These are phyloP conservation scores for Haliclona indistincta DNA, from an alignment of 37 sponge, comb jelly and placozoan genomes.

Conservation along the genomic window DNA sequence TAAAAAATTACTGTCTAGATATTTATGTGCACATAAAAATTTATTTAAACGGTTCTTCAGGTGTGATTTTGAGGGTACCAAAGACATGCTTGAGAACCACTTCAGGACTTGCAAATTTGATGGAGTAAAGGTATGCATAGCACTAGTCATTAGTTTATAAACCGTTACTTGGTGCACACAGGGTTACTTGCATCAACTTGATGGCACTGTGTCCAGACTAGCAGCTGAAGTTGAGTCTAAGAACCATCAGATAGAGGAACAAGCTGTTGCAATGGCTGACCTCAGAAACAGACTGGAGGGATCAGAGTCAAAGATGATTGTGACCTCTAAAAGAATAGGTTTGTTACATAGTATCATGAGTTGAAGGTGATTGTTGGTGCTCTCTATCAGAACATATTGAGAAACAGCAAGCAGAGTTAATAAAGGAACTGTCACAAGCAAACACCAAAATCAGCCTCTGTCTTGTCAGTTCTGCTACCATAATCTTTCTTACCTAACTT, in stretches of 20 bases:
- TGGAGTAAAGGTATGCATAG: slow-evolving; percentile 56
- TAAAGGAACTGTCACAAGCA: slow-evolving; percentile 29
- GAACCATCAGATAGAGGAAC: slow-evolving; percentile 12
- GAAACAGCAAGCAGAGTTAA: slow-evolving; percentile 39
- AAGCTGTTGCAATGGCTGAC: slow-evolving; percentile 31
- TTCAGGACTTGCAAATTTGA: slow-evolving; percentile 64
- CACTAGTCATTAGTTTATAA: not conserved
- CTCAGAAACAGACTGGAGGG: slow-evolving; percentile 32
- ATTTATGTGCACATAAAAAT: not conserved
- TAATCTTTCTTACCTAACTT: not conserved
- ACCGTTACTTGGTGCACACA: not conserved
- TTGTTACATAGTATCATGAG: not conserved
- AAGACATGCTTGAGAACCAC: slow-evolving; percentile 48
- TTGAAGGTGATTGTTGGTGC: not conserved
- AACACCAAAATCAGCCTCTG: slow-evolving; percentile 26
- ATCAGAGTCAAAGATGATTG: slow-evolving; percentile 16
- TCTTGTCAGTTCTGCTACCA: slow-evolving; percentile 13
- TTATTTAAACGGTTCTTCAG: slow-evolving; percentile 15
- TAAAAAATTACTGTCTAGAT: not conserved
- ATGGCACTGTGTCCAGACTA: not conserved
- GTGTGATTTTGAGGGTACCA: slow-evolving; percentile 62
- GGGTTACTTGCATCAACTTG: slow-evolving; percentile 2
- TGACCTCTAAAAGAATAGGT: slow-evolving; percentile 48
- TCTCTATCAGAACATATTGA: slow-evolving; percentile 29
- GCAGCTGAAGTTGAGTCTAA: not conserved